These are phyloP conservation scores for Megamerina dolium DNA, from an alignment of 2,888 invertebrate species.

Conservation along the genomic window DNA sequence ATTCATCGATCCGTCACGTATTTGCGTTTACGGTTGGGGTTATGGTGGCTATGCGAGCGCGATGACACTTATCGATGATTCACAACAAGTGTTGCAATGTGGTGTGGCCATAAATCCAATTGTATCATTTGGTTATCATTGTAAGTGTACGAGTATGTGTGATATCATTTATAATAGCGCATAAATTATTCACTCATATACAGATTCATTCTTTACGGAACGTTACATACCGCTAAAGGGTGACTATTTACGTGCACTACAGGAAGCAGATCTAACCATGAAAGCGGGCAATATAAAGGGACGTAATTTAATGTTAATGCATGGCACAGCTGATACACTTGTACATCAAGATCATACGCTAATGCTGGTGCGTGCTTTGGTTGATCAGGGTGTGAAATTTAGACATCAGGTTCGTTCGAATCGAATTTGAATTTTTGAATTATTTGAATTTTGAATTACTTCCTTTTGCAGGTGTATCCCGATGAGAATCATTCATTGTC, in stretches of 20 bases:
- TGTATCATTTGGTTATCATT: conserved; percentile 75
- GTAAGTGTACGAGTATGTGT: conserved; percentile 49
- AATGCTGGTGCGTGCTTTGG: conserved; percentile 74
- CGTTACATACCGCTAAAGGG: conserved; percentile 76
- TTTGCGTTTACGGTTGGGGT: conserved; percentile 79
- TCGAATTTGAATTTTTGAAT: not conserved
- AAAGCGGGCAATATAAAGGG: conserved; percentile 70
- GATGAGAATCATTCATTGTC: conserved; percentile 75
- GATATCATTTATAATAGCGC: not conserved
- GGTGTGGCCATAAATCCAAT: conserved; percentile 83
- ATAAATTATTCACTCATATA: not conserved
- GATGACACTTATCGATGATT: conserved; percentile 72
- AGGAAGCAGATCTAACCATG: conserved; percentile 71
- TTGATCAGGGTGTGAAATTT: conserved; percentile 75
- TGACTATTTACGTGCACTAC: conserved; percentile 64
- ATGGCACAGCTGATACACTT: conserved; percentile 78
- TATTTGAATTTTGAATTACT: not conserved
- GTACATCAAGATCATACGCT: conserved; percentile 86
- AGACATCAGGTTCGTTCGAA: conserved; percentile 64
- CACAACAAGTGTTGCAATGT: conserved; percentile 71
- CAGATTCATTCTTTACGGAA: conserved; percentile 87
- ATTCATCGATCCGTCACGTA: conserved; percentile 73
- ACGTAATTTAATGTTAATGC: conserved; percentile 63
- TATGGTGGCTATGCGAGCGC: conserved; percentile 84
- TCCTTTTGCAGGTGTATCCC: conserved; percentile 67